Evolutionary conservation across 2,797 vertebrate species (phyloP).

Genomic region (Morus bassanus): DNA sequence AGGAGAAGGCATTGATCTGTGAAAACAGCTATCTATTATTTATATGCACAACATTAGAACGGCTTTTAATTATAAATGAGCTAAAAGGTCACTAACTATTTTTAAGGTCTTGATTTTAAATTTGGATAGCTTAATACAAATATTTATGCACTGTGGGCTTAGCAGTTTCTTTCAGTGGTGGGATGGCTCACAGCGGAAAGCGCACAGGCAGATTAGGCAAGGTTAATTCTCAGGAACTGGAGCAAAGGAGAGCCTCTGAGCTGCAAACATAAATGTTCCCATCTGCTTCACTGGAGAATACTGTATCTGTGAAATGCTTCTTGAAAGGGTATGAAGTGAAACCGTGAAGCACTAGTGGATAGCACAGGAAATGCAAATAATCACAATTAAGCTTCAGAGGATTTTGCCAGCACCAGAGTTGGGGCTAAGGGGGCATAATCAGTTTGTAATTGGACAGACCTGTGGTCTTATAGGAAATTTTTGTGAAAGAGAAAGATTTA

Average conservation of each 20-base stretch:
- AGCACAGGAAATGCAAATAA: background rate
- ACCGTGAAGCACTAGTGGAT: background rate
- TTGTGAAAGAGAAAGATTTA: background rate
- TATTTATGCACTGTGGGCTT: background rate
- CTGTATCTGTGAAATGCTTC: background rate
- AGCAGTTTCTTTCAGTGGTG: background rate
- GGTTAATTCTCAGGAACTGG: background rate
- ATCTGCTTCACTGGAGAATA: background rate
- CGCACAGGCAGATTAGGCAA: background rate
- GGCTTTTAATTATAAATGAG: slow-evolving; percentile 69
- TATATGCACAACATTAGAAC: slow-evolving; percentile 61
- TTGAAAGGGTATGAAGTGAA: background rate
- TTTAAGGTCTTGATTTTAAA: slow-evolving; percentile 57
- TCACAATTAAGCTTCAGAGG: background rate
- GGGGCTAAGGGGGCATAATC: no score
- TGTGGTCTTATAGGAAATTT: background rate
- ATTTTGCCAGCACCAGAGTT: background rate
- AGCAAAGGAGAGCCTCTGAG: background rate
- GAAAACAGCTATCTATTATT: slow-evolving; percentile 72
- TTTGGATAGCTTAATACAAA: background rate
- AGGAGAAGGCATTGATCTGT: slow-evolving; percentile 62
- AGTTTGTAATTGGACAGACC: background rate
- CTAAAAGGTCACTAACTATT: slow-evolving; percentile 66
- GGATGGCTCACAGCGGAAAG: background rate
- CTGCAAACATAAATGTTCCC: background rate